Evolutionary conservation across 2,888 invertebrate genomes (phyloP).

Genomic region (Chirona hameri): DNA sequence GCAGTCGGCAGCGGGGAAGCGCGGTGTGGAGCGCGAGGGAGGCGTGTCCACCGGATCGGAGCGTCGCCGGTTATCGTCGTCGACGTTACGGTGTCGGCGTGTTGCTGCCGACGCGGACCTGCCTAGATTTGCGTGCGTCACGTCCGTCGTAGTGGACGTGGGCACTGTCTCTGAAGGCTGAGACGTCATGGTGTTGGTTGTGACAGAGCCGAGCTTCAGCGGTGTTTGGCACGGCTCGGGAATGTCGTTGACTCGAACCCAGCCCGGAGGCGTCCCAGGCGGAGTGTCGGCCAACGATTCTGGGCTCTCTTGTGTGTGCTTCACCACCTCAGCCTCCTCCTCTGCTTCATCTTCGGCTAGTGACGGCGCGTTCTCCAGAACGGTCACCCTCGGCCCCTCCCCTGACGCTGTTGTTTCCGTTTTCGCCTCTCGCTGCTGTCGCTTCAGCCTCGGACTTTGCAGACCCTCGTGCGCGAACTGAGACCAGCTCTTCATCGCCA

Average conservation of each 20-base stretch:
- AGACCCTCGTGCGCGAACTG: slow-evolving; percentile 53
- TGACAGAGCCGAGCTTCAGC: not conserved
- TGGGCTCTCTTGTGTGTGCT: no score
- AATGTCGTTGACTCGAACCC: not conserved
- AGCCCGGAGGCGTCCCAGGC: not conserved
- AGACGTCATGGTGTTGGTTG: no score
- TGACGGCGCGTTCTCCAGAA: not conserved
- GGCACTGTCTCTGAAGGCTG: not conserved
- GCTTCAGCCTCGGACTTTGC: slow-evolving; percentile 47
- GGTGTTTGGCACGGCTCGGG: not conserved
- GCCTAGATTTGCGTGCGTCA: not conserved
- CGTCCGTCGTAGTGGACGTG: not conserved
- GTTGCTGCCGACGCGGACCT: not conserved
- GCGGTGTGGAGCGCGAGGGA: not conserved
- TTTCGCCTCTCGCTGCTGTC: slow-evolving; percentile 40
- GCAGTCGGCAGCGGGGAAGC: not conserved
- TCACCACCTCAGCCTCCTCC: not conserved
- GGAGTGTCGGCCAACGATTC: not conserved
- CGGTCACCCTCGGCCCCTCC: not conserved
- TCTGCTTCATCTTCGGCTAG: not conserved
- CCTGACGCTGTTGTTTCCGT: not conserved
- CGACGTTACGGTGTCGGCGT: not conserved
- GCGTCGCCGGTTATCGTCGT: not conserved
- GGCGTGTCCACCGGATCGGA: not conserved
- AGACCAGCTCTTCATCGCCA: slow-evolving; percentile 50